Evolutionary conservation across 2,113 vertebrate species (phyloP), one percentile per base, ranked within the genome.

Genomic region (Nothocercus nigrocapillus): DNA sequence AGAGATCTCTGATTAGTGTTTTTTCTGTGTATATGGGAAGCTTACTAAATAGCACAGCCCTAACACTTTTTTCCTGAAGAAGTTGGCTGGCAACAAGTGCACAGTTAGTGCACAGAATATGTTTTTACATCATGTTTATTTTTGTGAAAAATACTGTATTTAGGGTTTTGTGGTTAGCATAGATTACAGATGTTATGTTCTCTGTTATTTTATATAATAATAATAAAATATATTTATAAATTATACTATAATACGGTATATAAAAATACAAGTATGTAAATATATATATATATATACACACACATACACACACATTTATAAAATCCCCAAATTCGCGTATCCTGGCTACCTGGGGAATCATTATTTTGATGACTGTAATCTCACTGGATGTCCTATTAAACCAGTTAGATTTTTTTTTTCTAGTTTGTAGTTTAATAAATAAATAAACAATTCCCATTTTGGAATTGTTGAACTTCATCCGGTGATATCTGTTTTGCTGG

Each of bases 21-120:
- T 88, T 74, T 56, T 66, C 93, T 89, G 88, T 96, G 79, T 93
- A 20, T 53, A 13, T 32, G 64, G 73, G 56, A 30, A 72, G 76
- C 45, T 81, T 47, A 5, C 7, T 47, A 13, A 90, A 64, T 21
- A 54, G 72, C 51, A 14, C 67, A 86, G 75, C 79, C 85, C 16
- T 78, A 67, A 56, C 7, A 15, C 6, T 54, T 85, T 72, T 72
- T 61, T 36, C 32, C 36, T 54, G 21, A 27, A 68, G 47, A 88
- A 78, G 67, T 81, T 74, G n/a, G 5, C 54, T 36, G 68, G 11
- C 49, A 10, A 51, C 45, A 92, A 68, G 59, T 36, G 28, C 32
- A 28, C 4, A 3, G 11, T 16, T 38, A 34, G 27, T 28, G 42
- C 56, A 6, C 34, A 69, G n/a, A 32, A 27, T 69, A 3, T 45